Evolutionary conservation across 1,140 invertebrate genomes (phyloP).

Genomic region (Drosophila simulans): DNA sequence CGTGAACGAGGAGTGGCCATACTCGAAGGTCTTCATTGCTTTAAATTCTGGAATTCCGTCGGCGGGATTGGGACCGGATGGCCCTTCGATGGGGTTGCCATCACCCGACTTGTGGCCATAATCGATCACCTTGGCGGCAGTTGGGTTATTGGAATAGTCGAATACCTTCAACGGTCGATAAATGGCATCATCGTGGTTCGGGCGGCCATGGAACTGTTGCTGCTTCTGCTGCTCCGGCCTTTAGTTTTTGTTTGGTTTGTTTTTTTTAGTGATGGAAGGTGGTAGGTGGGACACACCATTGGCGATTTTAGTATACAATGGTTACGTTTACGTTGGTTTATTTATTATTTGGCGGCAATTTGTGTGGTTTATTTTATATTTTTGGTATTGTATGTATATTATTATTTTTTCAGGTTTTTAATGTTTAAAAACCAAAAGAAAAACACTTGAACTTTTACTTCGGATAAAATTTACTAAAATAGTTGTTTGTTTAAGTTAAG

Average conservation of each 20-base stretch:
- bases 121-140: slow-evolving; percentile 88
- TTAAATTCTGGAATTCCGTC: slow-evolving; percentile 49
- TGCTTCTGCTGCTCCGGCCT: slow-evolving; percentile 39
- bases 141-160: slow-evolving; percentile 81
- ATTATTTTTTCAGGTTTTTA: slow-evolving; percentile 31
- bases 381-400: slow-evolving; percentile 23
- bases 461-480: slow-evolving; percentile 30
- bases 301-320: slow-evolving; percentile 26
- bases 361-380: slow-evolving; percentile 33
- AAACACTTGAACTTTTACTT: slow-evolving; percentile 76
- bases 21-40: slow-evolving; percentile 87
- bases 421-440: slow-evolving; percentile 49
- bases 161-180: slow-evolving; percentile 79
- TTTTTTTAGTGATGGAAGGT: not conserved
- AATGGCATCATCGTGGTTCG: slow-evolving; percentile 38
- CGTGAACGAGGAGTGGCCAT: slow-evolving; percentile 86
- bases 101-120: slow-evolving; percentile 87
- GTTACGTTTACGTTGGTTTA: slow-evolving; percentile 16
- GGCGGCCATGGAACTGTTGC: slow-evolving; percentile 2
- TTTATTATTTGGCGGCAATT: slow-evolving; percentile 2
- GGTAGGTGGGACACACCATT: slow-evolving; percentile 26
- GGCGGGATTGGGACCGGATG: not conserved
- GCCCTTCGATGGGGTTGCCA: not conserved
- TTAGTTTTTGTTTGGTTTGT: slow-evolving; percentile 33
- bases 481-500: slow-evolving; percentile 3